These are phyloP conservation scores for Drosophila pegasa DNA, from an alignment of 2,888 invertebrate genomes.

Conservation along the genomic window DNA sequence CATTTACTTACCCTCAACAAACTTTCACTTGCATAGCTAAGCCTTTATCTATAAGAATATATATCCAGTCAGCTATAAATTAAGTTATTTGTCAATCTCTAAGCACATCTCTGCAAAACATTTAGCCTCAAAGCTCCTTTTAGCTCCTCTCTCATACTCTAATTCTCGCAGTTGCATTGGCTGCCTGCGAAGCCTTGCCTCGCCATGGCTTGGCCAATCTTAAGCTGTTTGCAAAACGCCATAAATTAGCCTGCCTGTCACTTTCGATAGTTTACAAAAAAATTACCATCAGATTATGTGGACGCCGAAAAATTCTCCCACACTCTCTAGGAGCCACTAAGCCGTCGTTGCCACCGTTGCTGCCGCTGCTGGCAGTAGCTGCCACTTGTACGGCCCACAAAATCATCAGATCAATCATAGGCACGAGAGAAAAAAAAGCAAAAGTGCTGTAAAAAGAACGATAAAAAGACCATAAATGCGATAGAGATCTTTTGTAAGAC, in stretches of 20 bases:
- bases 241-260: conserved; percentile 67
- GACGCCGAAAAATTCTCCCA: conserved; percentile 69
- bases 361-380: conserved; percentile 62
- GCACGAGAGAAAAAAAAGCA: conserved; percentile 37
- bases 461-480: conserved; percentile 72
- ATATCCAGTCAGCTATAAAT: neutral
- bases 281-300: conserved; percentile 69
- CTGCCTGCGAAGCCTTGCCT: neutral
- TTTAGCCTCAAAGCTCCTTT: neutral
- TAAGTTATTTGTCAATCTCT: neutral
- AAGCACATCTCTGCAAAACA: neutral
- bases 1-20: no score
- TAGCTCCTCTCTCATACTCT: neutral
- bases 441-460: conserved; percentile 34
- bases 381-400: conserved; percentile 63
- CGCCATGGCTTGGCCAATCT: conserved; percentile 30
- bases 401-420: conserved; percentile 77
- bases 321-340: conserved; percentile 58
- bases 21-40: no score
- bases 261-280: conserved; percentile 68
- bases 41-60: neutral
- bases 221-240: conserved; percentile 23
- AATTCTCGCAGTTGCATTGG: neutral
- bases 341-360: conserved; percentile 43
- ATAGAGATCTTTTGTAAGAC: conserved; percentile 77